A percentile compares a stretch with the other conserved stretches of the same genome.
These are phyloP conservation scores for Diorhabda sublineata DNA, from an alignment of 1,140 invertebrate species.

Conservation along the genomic window DNA sequence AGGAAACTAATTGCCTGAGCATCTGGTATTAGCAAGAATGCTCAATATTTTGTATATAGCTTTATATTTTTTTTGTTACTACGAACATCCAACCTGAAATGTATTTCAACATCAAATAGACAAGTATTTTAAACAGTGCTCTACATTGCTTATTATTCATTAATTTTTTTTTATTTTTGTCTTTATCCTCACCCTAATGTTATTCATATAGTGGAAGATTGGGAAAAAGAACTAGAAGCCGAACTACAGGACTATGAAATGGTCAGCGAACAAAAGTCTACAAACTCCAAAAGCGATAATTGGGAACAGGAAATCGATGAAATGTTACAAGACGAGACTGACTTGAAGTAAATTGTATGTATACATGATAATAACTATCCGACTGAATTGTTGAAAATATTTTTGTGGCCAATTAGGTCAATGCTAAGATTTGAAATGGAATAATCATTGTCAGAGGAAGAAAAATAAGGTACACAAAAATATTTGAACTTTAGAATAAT, in stretches of 20 bases:
- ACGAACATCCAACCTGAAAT: too few species aligned
- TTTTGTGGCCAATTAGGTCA: too few species aligned
- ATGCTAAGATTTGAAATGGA: too few species aligned
- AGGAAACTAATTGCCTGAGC: constrained; percentile 44
- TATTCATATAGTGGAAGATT: constrained; percentile 70
- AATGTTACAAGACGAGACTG: constrained; percentile 41
- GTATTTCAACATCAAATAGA: too few species aligned
- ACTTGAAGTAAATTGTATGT: constrained; percentile 38
- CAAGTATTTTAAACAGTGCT: background rate
- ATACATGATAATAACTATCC: constrained; percentile 5
- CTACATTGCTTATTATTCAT: constrained; percentile 17
- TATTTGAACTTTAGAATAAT: too few species aligned
- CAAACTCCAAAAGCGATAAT: constrained; percentile 37
- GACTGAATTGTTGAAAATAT: constrained; percentile 15
- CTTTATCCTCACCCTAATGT: constrained; percentile 37
- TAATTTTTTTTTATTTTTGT: constrained; percentile 31
- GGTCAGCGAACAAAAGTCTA: constrained; percentile 54
- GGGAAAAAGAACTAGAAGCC: constrained; percentile 88
- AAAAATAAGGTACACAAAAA: too few species aligned
- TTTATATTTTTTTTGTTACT: constrained; percentile 21
- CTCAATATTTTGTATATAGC: constrained; percentile 23
- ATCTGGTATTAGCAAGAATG: constrained; percentile 35
- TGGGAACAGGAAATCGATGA: constrained; percentile 45
- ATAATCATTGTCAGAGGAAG: too few species aligned
- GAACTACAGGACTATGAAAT: constrained; percentile 91